Evolutionary conservation across 2,797 vertebrate genomes (phyloP).

Genomic region (Sebastolobus alascanus): DNA sequence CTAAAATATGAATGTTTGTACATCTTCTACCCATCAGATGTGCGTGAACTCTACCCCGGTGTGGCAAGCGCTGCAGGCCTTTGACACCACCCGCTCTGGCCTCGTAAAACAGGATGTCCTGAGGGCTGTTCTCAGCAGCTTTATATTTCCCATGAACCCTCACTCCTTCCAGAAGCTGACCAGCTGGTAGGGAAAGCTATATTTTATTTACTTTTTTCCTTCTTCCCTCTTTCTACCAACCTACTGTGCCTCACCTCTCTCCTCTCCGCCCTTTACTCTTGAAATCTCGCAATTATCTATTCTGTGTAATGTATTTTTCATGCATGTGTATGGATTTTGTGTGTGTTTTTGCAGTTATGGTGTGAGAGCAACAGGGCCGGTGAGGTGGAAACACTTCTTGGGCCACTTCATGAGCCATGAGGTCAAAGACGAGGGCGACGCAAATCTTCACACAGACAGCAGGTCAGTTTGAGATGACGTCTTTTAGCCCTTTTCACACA

Average conservation of each 20-base stretch:
- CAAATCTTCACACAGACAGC: constrained; percentile 31
- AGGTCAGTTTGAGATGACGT: constrained; percentile 43
- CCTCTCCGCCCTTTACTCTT: constrained; percentile 11
- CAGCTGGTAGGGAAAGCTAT: constrained; percentile 72
- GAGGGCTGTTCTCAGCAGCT: constrained; percentile 84
- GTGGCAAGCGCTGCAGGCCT: constrained; percentile 81
- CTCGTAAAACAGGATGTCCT: constrained; percentile 83
- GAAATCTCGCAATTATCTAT: constrained; percentile 17
- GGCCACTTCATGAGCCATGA: constrained; percentile 57
- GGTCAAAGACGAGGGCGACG: constrained; percentile 25
- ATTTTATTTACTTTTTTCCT: constrained; percentile 33
- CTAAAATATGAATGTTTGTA: constrained; percentile 15
- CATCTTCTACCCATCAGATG: constrained; percentile 68
- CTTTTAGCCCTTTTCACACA: background rate
- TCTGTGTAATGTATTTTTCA: constrained; percentile 29
- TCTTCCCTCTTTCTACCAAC: constrained; percentile 37
- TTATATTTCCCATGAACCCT: constrained; percentile 81
- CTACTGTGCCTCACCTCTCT: constrained; percentile 41
- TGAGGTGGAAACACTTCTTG: constrained; percentile 83
- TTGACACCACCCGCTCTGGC: constrained; percentile 77
- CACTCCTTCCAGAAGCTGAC: constrained; percentile 84
- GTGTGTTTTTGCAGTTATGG: constrained; percentile 71
- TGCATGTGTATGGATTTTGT: constrained; percentile 16
- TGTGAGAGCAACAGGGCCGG: constrained; percentile 66
- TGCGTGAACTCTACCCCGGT: constrained; percentile 58